phyloP scores from a whole-genome alignment of 2,113 vertebrate genomes.

The Pelusios castaneus region DNA sequence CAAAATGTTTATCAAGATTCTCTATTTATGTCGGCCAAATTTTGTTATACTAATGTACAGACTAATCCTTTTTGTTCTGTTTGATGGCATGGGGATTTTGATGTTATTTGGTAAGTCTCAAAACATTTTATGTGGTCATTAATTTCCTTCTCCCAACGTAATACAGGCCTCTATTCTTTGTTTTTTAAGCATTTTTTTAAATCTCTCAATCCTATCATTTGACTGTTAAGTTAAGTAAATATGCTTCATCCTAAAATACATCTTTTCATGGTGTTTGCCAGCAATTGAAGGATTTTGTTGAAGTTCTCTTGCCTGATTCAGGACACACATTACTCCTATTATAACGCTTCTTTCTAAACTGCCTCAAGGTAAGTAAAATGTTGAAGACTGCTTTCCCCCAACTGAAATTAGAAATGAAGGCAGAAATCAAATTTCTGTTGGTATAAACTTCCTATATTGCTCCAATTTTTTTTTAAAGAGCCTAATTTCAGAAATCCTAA shows the following conservation, averaged over 20 bases:
- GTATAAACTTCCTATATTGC: background rate
- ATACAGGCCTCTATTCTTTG: background rate
- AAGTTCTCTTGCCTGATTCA: background rate
- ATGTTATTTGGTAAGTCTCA: background rate
- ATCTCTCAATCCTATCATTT: background rate
- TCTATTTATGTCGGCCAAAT: background rate
- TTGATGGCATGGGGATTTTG: background rate
- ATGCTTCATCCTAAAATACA: background rate
- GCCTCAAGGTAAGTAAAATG: background rate
- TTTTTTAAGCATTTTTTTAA: background rate
- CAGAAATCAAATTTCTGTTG: background rate
- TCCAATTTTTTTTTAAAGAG: background rate
- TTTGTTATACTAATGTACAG: background rate
- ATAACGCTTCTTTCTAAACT: background rate
- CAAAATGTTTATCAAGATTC: background rate
- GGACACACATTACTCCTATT: background rate
- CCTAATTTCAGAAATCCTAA: background rate
- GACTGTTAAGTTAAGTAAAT: background rate
- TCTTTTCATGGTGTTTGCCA: background rate
- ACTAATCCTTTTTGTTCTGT: background rate
- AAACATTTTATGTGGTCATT: background rate
- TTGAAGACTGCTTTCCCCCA: background rate
- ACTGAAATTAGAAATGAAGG: background rate
- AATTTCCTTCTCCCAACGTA: background rate
- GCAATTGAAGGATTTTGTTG: background rate